phyloP scores from a whole-genome alignment of 2,797 vertebrate genomes.

The Anguilla marmorata region DNA sequence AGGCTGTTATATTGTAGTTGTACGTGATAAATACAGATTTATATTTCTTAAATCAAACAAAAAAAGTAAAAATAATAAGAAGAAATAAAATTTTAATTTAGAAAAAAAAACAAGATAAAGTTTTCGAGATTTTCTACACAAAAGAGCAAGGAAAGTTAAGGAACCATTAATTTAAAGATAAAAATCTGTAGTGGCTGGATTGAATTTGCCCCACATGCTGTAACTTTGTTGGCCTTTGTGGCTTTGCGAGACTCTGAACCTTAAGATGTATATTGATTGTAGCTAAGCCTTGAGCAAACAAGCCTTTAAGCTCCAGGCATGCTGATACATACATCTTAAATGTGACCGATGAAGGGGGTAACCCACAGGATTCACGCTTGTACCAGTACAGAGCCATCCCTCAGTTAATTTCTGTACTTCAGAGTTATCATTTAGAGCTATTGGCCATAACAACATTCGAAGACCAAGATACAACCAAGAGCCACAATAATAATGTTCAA shows the following conservation, averaged over 20 bases:
- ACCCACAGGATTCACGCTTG: neutral
- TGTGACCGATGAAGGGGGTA: neutral
- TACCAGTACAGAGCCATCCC: neutral
- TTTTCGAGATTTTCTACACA: neutral
- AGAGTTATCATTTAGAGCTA: neutral
- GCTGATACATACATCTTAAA: neutral
- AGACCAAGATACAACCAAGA: neutral
- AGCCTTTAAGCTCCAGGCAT: neutral
- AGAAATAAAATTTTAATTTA: too few relatives aligned
- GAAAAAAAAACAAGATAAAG: too few relatives aligned
- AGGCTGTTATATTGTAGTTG: neutral
- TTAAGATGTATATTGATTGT: constrained; percentile 14
- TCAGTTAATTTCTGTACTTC: neutral
- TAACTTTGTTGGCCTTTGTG: neutral
- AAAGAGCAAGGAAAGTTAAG: neutral
- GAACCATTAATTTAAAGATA: neutral
- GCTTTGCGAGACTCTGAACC: neutral
- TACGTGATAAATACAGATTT: too few relatives aligned
- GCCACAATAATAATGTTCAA: neutral
- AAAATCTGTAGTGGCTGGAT: neutral
- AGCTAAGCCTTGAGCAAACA: neutral
- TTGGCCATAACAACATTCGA: neutral
- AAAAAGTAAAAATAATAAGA: neutral
- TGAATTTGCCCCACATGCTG: neutral
- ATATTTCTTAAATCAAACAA: neutral